Conservation (phyloP, 2,888 invertebrate species). For the Caprella mutica region DNA sequence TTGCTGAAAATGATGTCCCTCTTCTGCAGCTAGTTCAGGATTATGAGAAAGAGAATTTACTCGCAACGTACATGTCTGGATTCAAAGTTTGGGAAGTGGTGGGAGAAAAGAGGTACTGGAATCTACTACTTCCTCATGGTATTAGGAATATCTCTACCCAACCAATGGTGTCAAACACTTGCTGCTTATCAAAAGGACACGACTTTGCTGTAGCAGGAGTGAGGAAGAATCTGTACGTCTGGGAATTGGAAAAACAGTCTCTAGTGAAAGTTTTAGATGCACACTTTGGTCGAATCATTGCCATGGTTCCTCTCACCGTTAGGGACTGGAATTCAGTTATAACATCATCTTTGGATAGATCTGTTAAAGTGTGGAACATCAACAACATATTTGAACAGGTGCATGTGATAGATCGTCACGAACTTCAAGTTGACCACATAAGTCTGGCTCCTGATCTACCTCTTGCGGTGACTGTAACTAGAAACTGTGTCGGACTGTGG, state of each 20-base stretch:
- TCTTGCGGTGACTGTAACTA: constrained; percentile 80
- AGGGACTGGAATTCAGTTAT: constrained; percentile 78
- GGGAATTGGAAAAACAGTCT: constrained; percentile 68
- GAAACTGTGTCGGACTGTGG: constrained; percentile 93
- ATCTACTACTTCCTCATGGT: constrained; percentile 45
- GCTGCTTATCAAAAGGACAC: constrained; percentile 78
- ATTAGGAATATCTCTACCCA: constrained; percentile 85
- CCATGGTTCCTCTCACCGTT: constrained; percentile 71
- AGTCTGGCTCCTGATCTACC: constrained; percentile 52
- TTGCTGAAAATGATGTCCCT: constrained; percentile 43
- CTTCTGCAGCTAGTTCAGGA: constrained; percentile 72
- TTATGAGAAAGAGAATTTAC: constrained; percentile 62
- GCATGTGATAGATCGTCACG: constrained; percentile 87
- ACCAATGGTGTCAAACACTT: constrained; percentile 78
- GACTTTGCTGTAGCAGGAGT: constrained; percentile 93
- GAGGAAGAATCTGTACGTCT: constrained; percentile 86
- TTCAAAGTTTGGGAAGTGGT: constrained; percentile 31
- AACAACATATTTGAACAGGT: constrained; percentile 97
- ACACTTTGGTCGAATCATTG: constrained; percentile 91
- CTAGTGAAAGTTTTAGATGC: constrained; percentile 87
- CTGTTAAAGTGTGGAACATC: constrained; percentile 98
- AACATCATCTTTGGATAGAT: constrained; percentile 92
- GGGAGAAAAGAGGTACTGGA: constrained; percentile 12
- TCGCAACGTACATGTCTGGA: constrained; percentile 48
- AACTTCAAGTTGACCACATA: constrained; percentile 84